Percentiles rank a stretch among this genome's conserved stretches.
Evolutionary conservation across 2,888 invertebrate species (phyloP).

Genomic region (Schrankia costaestrigalis): DNA sequence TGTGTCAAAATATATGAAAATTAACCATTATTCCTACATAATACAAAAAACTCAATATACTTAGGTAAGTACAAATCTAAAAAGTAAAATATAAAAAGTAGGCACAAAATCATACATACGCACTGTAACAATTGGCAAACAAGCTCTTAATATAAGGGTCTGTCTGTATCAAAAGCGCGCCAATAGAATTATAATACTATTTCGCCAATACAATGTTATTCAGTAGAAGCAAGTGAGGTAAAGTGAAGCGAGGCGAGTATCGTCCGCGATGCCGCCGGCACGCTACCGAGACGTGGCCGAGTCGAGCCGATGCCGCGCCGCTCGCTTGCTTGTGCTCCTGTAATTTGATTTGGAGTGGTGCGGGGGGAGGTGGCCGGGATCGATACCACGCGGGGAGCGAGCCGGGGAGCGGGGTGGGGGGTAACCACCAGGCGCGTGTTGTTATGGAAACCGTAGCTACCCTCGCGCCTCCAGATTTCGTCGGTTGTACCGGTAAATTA

Average conservation of each 20-base stretch:
- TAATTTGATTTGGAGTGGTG: slow-evolving; percentile 79
- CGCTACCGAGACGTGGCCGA: too few relatives aligned
- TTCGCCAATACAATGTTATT: slow-evolving; percentile 75
- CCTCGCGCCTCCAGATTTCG: slow-evolving; percentile 76
- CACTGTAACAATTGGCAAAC: slow-evolving; percentile 64
- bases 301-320: too few relatives aligned
- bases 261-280: slow-evolving; percentile 26
- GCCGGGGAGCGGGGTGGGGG: slow-evolving; percentile 43
- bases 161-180: slow-evolving; percentile 68
- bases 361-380: slow-evolving; percentile 43
- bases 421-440: slow-evolving; percentile 67
- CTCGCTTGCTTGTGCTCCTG: slow-evolving; percentile 57
- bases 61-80: background rate
- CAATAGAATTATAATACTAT: slow-evolving; percentile 79
- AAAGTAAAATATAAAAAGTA: background rate
- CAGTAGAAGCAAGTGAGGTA: slow-evolving; percentile 36
- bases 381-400: slow-evolving; percentile 38
- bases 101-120: slow-evolving; percentile 25
- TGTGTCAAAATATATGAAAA: too few relatives aligned
- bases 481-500: slow-evolving; percentile 74
- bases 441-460: slow-evolving; percentile 77
- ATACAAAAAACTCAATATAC: too few relatives aligned
- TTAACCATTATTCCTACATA: too few relatives aligned
- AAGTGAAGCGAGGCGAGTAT: slow-evolving; percentile 11
- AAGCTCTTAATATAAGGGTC: slow-evolving; percentile 54